Conservation (phyloP, 2,113 vertebrate species). For the Copsychus sechellarum region DNA sequence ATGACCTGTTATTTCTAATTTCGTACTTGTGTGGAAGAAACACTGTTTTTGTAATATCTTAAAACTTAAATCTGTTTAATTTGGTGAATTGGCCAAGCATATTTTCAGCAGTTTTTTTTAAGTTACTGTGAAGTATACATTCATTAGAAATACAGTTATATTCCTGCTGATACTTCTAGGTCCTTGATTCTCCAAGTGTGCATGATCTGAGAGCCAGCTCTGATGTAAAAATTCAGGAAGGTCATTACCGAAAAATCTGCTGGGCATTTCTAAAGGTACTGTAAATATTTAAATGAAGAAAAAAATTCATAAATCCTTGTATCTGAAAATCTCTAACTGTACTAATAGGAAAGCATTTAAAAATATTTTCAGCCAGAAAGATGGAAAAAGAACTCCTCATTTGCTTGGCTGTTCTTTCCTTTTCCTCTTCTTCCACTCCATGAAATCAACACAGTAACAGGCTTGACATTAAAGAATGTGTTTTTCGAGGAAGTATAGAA, state of each 20-base stretch:
- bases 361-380: neutral
- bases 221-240: slow-evolving; percentile 75
- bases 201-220: slow-evolving; percentile 80
- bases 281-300: neutral
- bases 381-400: neutral
- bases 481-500: neutral
- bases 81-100: neutral
- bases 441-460: neutral
- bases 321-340: neutral
- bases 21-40: neutral
- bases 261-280: slow-evolving; percentile 98
- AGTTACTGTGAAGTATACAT: neutral
- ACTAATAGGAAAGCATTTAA: neutral
- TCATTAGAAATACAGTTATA: neutral
- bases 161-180: slow-evolving; percentile 70
- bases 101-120: neutral
- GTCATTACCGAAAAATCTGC: slow-evolving; percentile 88
- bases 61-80: neutral
- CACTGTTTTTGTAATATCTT: neutral
- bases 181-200: slow-evolving; percentile 89
- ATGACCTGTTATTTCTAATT: neutral
- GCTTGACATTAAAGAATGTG: neutral
- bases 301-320: neutral
- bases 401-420: neutral
- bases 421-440: neutral